These are phyloP conservation scores for Tangara arthus DNA, from an alignment of 2,797 vertebrate genomes.

Conservation along the genomic window DNA sequence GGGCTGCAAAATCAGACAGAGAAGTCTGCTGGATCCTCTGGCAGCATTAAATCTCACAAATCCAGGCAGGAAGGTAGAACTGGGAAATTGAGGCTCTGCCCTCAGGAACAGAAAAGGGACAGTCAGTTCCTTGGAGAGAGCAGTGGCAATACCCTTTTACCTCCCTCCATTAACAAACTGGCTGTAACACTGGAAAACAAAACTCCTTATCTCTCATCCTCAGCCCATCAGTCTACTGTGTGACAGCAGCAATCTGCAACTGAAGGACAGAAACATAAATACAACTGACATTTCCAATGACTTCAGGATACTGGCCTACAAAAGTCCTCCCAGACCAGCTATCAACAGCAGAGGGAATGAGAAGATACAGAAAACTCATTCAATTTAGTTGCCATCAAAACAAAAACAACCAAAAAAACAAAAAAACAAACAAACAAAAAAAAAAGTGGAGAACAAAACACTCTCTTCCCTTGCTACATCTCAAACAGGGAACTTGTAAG, in stretches of 20 bases:
- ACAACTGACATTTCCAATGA: background rate
- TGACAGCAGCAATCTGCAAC: slow-evolving; percentile 1
- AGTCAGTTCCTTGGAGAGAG: background rate
- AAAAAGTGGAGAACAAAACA: background rate
- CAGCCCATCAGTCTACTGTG: background rate
- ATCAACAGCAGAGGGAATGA: background rate
- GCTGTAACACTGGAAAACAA: background rate
- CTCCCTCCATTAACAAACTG: background rate
- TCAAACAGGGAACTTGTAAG: background rate
- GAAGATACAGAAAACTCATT: background rate
- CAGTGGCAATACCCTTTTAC: background rate
- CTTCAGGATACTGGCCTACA: background rate
- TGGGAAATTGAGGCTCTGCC: background rate
- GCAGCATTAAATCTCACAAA: background rate
- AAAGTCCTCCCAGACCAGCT: background rate
- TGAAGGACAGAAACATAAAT: slow-evolving; percentile 29
- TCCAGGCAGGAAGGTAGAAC: background rate
- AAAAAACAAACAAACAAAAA: background rate
- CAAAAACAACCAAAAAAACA: too few species aligned
- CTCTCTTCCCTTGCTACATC: background rate
- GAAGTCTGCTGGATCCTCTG: background rate
- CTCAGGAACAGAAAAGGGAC: background rate
- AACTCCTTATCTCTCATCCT: background rate
- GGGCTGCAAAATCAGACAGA: background rate
- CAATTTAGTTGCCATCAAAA: background rate